Conservation (phyloP, 2,113 vertebrate species). For the Strigops habroptila region DNA sequence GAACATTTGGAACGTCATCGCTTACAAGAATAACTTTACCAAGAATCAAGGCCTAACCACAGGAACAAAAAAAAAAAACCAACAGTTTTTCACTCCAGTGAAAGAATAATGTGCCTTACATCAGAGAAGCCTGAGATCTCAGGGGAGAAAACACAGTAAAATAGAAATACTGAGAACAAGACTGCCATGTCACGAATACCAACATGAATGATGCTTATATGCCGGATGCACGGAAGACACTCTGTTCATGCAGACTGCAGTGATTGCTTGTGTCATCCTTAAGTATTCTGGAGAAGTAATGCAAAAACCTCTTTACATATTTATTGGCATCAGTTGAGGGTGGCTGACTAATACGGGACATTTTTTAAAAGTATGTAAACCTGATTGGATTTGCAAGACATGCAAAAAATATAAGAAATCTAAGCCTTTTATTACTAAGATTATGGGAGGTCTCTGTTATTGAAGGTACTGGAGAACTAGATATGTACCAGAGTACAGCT, state of each 20-base stretch:
- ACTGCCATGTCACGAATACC: background rate
- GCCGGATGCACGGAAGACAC: rapidly evolving
- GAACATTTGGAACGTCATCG: background rate
- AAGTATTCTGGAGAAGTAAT: background rate
- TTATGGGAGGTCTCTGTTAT: background rate
- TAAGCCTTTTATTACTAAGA: background rate
- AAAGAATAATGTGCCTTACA: background rate
- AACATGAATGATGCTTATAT: background rate
- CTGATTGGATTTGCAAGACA: background rate
- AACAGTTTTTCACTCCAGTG: background rate
- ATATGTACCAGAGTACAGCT: background rate
- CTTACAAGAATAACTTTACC: background rate
- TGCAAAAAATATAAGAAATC: background rate
- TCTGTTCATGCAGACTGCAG: background rate
- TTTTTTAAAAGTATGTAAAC: background rate
- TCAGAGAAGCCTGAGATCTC: background rate
- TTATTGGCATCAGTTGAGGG: background rate
- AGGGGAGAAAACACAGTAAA: background rate
- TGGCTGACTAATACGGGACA: rapidly evolving
- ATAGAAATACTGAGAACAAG: background rate
- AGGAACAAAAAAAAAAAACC: background rate
- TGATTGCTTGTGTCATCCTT: background rate
- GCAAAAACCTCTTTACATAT: background rate
- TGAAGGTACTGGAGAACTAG: background rate
- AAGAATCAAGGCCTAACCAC: background rate